A percentile compares a stretch with the other conserved stretches of the same genome.
Conservation (phyloP, 2,113 vertebrate genomes). For the Sakesphorus luctuosus region DNA sequence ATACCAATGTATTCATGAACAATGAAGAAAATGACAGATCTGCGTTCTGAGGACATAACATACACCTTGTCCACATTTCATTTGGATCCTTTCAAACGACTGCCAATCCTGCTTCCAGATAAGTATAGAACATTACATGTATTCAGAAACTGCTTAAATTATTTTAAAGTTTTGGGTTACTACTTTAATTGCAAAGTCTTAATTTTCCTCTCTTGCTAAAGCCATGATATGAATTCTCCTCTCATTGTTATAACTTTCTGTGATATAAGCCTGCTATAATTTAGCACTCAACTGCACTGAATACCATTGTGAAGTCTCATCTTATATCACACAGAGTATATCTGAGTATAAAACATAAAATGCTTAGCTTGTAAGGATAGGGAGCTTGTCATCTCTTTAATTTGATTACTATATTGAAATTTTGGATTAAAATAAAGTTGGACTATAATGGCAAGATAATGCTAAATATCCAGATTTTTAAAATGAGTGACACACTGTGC, state of each 20-base stretch:
- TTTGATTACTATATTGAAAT: constrained; percentile 35
- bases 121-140: constrained; percentile 58
- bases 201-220: constrained; percentile 57
- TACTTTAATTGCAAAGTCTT: constrained; percentile 70
- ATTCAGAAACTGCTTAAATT: constrained; percentile 71
- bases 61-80: constrained; percentile 69
- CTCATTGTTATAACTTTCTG: constrained; percentile 57
- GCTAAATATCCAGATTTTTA: constrained; percentile 59
- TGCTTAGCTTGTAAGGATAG: constrained; percentile 62
- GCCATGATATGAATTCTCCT: constrained; percentile 49
- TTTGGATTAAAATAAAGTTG: constrained; percentile 44
- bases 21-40: constrained; percentile 91
- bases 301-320: constrained; percentile 54
- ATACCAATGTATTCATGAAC: constrained; percentile 84
- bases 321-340: constrained; percentile 31
- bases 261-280: constrained; percentile 62
- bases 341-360: constrained; percentile 45
- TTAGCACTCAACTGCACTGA: constrained; percentile 55
- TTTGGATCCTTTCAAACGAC: constrained; percentile 52
- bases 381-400: constrained; percentile 32
- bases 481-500: constrained; percentile 29
- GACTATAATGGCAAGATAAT: constrained; percentile 58
- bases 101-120: constrained; percentile 67
- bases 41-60: constrained; percentile 69
- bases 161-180: constrained; percentile 74